Evolutionary conservation across 2,797 vertebrate species (phyloP), one percentile per base, ranked within the genome.

Genomic region (Mycteria americana): DNA sequence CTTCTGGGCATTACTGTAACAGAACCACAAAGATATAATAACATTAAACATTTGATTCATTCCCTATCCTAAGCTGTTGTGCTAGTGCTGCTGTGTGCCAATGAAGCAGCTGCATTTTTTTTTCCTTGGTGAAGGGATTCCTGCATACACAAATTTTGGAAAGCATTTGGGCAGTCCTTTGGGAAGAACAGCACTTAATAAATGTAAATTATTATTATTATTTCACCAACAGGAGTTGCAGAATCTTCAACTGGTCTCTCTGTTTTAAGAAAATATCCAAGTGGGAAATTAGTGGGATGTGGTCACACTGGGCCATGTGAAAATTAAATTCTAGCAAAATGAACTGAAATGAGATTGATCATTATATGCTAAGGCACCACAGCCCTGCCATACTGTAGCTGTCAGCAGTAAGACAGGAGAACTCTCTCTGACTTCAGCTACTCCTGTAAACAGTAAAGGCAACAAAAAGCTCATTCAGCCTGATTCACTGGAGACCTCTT

Each of bases 321-420:
- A 97, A 97, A 97, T 96, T 96, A 96, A 96, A 95, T 92, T 95
- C 95, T 76, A 95, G 75, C 72, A 91, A 94, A 97, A 96, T 78
- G 90, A 96, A 85, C 96, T 80, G 93, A 93, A 96, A 96, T 94
- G 89, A 96, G 94, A 95, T 96, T 91, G 90, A 96, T 97, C 95
- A 88, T 92, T 92, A 50, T 62, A 43, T 54, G 85, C 70, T 87
- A 84, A 92, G 74, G 92, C 67, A 95, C 74, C 39, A 39, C 77
- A 92, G 75, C 53, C 59, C 64, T n/a, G 15, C 88, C 50, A 37
- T 91, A 92, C 50, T 82, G 76, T 95, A 93, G 73, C 76, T 94
- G 92, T 93, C 89, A 94, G 96, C 96, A 96, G 41, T 84, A 91
- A 94, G 92, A 84, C 67, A 68, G 83, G 65, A 91, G 79, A 95